Conservation (phyloP, 2,888 invertebrate genomes). For the Cataglyphis albicans region DNA sequence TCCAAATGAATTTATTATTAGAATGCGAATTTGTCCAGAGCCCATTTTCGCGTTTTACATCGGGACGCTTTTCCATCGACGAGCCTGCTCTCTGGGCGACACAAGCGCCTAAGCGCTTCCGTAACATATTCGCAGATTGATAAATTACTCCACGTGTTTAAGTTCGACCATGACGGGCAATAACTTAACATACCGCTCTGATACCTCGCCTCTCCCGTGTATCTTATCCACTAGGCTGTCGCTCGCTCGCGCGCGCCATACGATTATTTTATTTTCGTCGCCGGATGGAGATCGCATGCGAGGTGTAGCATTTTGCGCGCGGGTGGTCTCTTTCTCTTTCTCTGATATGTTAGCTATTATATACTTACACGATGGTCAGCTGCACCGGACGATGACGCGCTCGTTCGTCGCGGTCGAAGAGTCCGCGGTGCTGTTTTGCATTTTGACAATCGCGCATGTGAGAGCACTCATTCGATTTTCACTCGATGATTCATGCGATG, state of each 20-base stretch:
- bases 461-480: constrained; percentile 20
- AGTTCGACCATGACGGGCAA: constrained; percentile 78
- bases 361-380: constrained; percentile 52
- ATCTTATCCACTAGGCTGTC: constrained; percentile 44
- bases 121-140: constrained; percentile 79
- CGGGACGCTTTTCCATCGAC: constrained; percentile 43
- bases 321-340: neutral
- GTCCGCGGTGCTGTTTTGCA: constrained; percentile 14
- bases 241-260: constrained; percentile 47
- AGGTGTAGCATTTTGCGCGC: neutral
- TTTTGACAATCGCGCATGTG: constrained; percentile 23
- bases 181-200: constrained; percentile 78
- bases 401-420: constrained; percentile 7
- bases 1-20: neutral
- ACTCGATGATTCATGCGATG: neutral
- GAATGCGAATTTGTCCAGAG: neutral
- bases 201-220: constrained; percentile 66
- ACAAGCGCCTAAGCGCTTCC: constrained; percentile 75
- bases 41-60: constrained; percentile 6
- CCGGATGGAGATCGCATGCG: constrained; percentile 6
- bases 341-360: neutral
- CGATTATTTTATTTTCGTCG: constrained; percentile 46
- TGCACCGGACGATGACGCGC: constrained; percentile 34
- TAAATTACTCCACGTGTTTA: constrained; percentile 79
- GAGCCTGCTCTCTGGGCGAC: constrained; percentile 52